These are phyloP conservation scores for Lacerta viridis DNA, from an alignment of 2,797 vertebrate genomes.

Conservation along the genomic window DNA sequence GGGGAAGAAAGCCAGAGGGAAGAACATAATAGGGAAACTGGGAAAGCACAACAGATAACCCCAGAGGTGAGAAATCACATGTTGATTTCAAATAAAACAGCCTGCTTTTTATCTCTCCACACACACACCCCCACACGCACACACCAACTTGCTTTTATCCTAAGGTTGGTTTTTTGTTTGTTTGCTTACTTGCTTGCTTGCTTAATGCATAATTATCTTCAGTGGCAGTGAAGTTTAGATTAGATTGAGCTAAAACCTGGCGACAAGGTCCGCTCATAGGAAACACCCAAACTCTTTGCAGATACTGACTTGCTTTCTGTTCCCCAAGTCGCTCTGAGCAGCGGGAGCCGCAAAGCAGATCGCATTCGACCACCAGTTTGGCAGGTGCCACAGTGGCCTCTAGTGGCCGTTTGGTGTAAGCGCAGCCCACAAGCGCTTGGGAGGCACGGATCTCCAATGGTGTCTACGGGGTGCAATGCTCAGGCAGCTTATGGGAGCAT, in stretches of 20 bases:
- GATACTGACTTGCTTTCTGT: no score
- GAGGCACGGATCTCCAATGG: background rate
- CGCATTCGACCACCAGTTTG: background rate
- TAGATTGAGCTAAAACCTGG: background rate
- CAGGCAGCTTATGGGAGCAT: background rate
- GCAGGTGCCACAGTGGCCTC: slow-evolving; percentile 40
- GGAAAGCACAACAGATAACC: background rate
- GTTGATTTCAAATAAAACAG: background rate
- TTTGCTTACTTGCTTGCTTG: no score
- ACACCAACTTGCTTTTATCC: background rate
- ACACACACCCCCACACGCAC: background rate
- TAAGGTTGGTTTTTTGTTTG: no score
- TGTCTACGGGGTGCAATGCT: background rate
- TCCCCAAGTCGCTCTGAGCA: background rate
- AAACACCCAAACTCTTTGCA: background rate
- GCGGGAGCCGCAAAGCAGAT: background rate
- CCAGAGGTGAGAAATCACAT: background rate
- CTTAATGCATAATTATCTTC: background rate
- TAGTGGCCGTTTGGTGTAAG: background rate
- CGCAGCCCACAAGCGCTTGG: no score
- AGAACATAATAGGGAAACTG: background rate
- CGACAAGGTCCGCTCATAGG: background rate
- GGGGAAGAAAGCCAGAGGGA: background rate
- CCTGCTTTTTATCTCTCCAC: background rate
- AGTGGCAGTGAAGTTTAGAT: background rate